Evolutionary conservation across 2,888 invertebrate species (phyloP), one percentile per base, ranked within the genome.

Genomic region (Nebria salina): DNA sequence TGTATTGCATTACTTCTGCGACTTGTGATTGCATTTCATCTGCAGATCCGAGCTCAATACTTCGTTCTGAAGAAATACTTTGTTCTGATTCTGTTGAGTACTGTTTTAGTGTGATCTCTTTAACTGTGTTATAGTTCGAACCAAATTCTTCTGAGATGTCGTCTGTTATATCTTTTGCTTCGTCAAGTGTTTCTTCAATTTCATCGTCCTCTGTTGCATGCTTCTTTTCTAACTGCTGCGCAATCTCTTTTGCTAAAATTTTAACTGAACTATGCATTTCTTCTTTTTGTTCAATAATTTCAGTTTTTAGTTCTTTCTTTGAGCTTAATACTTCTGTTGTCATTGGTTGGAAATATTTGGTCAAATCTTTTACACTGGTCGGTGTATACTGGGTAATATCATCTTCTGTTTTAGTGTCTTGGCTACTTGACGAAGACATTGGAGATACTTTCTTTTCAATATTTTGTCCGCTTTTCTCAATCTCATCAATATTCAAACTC

Each of bases 21-120:
- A 82, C 75, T 76, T 84, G 85, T 26, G 86, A 82, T 68, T 84
- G 84, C 83, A 86, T 85, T 54, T 77, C 75, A 65, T 82, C 82
- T 3, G 78, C 81, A 8, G 83, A 82, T 13, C 82, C 83, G 66
- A 84, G 75, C 81, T 85, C 83, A 20, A 83, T 81, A 66, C 84
- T 84, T 76, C 84, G 84, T 77, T 86, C 87, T 1, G 87, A 86
- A 13, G 87, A 87, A 26, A 85, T 84, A 82, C 86, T 87, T 82
- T 85, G 87, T 81, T 88, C 88, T 6, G 87, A 87, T 83, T 87
- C 87, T 3, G 86, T 83, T 3, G 86, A 86, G 7, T 84, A 84
- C 81, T 84, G 84, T 85, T 87, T 85, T n/a, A 84, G 8, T 75
- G 42, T 66, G 9, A n/a, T 43, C 9, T 73, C 43, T 41, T 73